phyloP scores from a whole-genome alignment of 2,113 vertebrate species.

The Dicaeum eximium region DNA sequence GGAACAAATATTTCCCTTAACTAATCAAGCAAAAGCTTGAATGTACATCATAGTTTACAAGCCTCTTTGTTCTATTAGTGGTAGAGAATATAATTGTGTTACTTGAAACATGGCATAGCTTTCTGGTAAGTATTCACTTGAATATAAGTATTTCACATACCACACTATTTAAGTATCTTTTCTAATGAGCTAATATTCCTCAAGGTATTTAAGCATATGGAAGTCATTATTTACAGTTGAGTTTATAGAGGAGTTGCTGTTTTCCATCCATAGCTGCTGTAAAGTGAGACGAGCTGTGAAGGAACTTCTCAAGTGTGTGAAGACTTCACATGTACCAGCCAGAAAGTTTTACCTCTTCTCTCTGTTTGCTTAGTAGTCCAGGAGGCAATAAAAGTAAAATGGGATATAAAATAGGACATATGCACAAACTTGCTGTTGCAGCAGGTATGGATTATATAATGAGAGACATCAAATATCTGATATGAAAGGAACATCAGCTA shows the following conservation, averaged over 20 bases:
- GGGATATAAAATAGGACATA: not conserved
- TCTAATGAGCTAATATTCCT: not conserved
- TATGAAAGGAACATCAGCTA: not conserved
- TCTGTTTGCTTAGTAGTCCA: slow-evolving; percentile 5
- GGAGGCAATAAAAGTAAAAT: not conserved
- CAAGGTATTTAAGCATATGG: not conserved
- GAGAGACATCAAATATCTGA: not conserved
- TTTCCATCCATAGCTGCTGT: slow-evolving; percentile 18
- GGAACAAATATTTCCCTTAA: slow-evolving; percentile 6
- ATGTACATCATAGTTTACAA: not conserved
- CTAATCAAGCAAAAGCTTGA: not conserved
- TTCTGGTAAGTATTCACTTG: not conserved
- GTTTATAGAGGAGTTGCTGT: not conserved
- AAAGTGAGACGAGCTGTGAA: slow-evolving; percentile 19
- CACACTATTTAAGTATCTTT: not conserved
- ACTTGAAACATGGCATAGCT: not conserved
- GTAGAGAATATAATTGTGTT: not conserved
- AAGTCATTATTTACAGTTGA: slow-evolving; percentile 8
- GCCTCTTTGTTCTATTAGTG: not conserved
- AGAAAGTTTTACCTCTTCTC: not conserved
- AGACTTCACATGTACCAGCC: not conserved
- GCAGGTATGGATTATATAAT: not conserved
- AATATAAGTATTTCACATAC: not conserved
- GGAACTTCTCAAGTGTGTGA: not conserved
- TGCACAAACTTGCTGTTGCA: not conserved